Conservation (phyloP, 2,888 invertebrate species). For the Xestia xanthographa region DNA sequence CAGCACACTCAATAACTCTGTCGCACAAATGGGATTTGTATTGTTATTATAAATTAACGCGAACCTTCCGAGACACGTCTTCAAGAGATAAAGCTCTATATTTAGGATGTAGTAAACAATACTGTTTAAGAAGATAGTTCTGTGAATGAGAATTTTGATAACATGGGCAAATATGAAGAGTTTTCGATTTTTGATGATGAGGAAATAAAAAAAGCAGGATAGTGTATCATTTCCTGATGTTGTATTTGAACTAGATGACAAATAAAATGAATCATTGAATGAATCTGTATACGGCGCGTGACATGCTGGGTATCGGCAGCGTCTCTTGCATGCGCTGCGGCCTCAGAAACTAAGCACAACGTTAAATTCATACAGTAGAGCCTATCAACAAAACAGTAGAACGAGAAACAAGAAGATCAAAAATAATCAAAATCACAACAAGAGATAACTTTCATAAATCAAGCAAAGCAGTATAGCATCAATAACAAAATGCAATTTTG, state of each 20-base stretch:
- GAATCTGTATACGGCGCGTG: background rate
- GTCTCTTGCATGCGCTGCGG: background rate
- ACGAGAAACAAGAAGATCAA: background rate
- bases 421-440: background rate
- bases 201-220: background rate
- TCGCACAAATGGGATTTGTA: slow-evolving; percentile 60
- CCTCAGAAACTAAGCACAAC: background rate
- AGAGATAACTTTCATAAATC: background rate
- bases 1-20: slow-evolving; percentile 55
- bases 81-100: slow-evolving; percentile 54
- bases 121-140: slow-evolving; percentile 34
- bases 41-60: slow-evolving; percentile 53
- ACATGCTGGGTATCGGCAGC: background rate
- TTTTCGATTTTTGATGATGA: slow-evolving; percentile 3
- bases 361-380: background rate
- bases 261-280: background rate
- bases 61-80: slow-evolving; percentile 44
- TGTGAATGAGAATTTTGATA: slow-evolving; percentile 51
- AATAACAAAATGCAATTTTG: background rate
- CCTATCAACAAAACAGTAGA: background rate
- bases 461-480: background rate
- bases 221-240: background rate
- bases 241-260: background rate
- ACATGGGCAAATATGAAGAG: background rate
- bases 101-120: slow-evolving; percentile 64